Evolutionary conservation across 2,113 vertebrate genomes (phyloP).

Genomic region (Epinephelus cyanopodus): DNA sequence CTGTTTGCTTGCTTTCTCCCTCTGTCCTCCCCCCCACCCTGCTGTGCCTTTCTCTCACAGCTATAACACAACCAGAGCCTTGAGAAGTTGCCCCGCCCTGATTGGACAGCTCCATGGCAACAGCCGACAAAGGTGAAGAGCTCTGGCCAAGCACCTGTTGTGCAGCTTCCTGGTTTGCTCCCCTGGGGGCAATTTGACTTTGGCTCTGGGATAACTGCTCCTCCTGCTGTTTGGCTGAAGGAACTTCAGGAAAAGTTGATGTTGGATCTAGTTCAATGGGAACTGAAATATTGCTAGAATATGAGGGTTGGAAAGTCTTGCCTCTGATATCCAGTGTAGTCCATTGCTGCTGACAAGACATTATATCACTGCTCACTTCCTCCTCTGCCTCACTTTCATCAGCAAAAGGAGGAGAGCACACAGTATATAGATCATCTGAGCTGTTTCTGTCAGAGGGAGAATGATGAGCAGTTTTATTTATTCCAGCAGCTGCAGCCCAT

Average conservation of each 20-base stretch:
- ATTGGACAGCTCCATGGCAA: conserved; percentile 80
- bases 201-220: conserved; percentile 58
- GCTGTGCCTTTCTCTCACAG: conserved; percentile 63
- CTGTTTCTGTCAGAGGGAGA: conserved; percentile 16
- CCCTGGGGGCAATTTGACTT: conserved; percentile 26
- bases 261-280: conserved; percentile 1
- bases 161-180: conserved; percentile 77
- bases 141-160: conserved; percentile 81
- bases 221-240: conserved; percentile 70
- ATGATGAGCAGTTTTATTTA: neutral
- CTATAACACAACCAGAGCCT: conserved; percentile 59
- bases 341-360: conserved; percentile 39
- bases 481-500: neutral
- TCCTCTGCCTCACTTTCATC: conserved; percentile 62
- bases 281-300: conserved; percentile 6
- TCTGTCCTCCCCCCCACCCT: conserved; percentile 64
- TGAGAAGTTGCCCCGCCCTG: conserved; percentile 56
- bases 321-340: conserved; percentile 32
- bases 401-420: conserved; percentile 52
- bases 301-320: conserved; percentile 18
- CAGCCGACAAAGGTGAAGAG: conserved; percentile 79
- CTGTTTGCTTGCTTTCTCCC: conserved; percentile 69
- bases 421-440: neutral
- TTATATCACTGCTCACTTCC: conserved; percentile 41
- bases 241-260: conserved; percentile 23